Percentiles rank a stretch among this genome's conserved stretches.
Evolutionary conservation across 2,888 invertebrate species (phyloP).

Genomic region (Augiades crinisus): DNA sequence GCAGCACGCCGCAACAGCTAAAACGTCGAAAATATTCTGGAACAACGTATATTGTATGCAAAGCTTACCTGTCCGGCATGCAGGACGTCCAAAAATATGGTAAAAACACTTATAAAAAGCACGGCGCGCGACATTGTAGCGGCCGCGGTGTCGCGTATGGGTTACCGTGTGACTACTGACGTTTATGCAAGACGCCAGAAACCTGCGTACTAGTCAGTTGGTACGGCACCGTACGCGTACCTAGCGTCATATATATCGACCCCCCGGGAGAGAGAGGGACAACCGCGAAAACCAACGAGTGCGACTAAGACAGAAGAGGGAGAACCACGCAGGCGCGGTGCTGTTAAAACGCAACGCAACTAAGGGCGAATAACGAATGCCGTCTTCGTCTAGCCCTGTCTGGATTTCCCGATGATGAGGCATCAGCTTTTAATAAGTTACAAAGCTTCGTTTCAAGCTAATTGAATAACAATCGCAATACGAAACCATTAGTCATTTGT

Average conservation of each 20-base stretch:
- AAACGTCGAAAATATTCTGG: constrained; percentile 31
- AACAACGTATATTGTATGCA: constrained; percentile 32
- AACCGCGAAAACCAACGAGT: constrained; percentile 34
- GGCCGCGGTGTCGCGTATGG: constrained; percentile 65
- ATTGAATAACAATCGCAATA: constrained; percentile 3
- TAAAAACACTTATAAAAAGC: constrained; percentile 82
- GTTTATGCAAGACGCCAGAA: constrained; percentile 66
- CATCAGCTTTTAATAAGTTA: constrained; percentile 57
- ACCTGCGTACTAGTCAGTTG: constrained; percentile 73
- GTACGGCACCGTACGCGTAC: constrained; percentile 71
- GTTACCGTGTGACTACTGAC: constrained; percentile 58
- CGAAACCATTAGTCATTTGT: not conserved
- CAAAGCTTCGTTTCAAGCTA: constrained; percentile 17
- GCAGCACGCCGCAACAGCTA: constrained; percentile 36
- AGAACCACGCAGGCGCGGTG: constrained; percentile 73
- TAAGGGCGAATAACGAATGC: constrained; percentile 55
- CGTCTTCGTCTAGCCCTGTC: constrained; percentile 74
- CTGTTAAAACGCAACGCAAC: constrained; percentile 58
- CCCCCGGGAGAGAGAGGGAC: constrained; percentile 64
- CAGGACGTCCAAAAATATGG: constrained; percentile 81
- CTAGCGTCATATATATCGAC: constrained; percentile 79
- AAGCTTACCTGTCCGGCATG: constrained; percentile 79
- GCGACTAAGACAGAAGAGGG: constrained; percentile 52
- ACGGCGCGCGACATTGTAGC: constrained; percentile 83
- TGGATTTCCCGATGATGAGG: constrained; percentile 75